Evolutionary conservation across 2,888 invertebrate genomes (phyloP), one percentile per base, ranked within the genome.

Genomic region (Agrilus biguttatus): DNA sequence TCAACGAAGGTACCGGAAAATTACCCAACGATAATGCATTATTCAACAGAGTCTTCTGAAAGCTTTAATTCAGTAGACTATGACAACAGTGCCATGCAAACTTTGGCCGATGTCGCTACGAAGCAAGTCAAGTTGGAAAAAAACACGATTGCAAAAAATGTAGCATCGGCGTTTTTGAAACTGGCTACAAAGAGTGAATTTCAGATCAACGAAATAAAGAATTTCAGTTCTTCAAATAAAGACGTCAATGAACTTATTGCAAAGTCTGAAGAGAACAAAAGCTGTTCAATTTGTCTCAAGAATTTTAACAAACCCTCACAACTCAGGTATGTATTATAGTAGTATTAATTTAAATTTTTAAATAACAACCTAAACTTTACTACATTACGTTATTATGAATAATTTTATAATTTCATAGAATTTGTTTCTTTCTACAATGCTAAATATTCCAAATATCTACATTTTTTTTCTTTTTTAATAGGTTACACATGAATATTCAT

Each of bases 401-500:
- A 34, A 36, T 10, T 40, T 21, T 37, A 3, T 42, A 21, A 33
- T 40, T 35, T 2, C 12, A 36, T 35, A 36, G n/a, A 28, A 41
- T 35, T 41, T 33, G 7, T 41, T 12, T 36, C 21, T 19, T n/a
- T 12, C 17, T 5, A 13, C 12, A 21, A 8, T 17, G 23, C 10
- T 37, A 17, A n/a, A 32, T 36, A 35, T 13, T 39, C 7, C 5
- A 14, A 10, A 4, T 40, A 33, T 33, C 33, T 33, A 19, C 37
- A 34, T 37, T 5, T 40, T 28, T 43, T 36, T 35, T 8, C 42
- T 33, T 43, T 38, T 47, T 45, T 58, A 61, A 37, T 48, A 65
- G 67, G 49, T 71, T 95, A 49, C 95, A 96, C 67, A 85, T 92
- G 65, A 93, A 95, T 65, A 92, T 93, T 52, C 95, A 96, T 67